Evolutionary conservation across 2,113 vertebrate species (phyloP).

Genomic region (Heliornis fulica): DNA sequence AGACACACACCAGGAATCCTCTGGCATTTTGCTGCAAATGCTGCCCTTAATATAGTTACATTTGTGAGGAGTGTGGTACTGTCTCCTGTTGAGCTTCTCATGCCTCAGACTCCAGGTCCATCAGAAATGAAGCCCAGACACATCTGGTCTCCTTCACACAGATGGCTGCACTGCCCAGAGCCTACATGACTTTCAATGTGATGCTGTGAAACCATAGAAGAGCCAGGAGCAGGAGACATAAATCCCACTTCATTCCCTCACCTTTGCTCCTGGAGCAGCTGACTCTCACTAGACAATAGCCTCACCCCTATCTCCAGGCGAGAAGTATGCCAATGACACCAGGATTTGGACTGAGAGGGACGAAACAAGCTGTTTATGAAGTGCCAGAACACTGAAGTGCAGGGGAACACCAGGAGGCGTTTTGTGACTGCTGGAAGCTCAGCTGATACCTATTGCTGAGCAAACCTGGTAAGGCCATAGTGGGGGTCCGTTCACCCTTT

Average conservation of each 20-base stretch:
- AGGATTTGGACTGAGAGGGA: background rate
- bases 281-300: accelerated
- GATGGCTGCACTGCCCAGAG: background rate
- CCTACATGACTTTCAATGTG: background rate
- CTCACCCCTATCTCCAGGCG: background rate
- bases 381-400: background rate
- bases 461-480: accelerated
- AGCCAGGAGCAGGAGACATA: background rate
- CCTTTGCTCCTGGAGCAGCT: background rate
- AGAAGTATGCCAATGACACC: accelerated
- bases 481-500: background rate
- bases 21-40: background rate
- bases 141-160: background rate
- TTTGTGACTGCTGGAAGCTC: background rate
- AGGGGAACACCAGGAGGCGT: background rate
- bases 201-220: background rate
- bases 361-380: background rate
- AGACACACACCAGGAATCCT: background rate
- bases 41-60: background rate
- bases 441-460: background rate
- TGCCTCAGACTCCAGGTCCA: accelerated
- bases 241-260: background rate
- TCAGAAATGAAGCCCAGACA: background rate
- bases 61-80: background rate
- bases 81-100: background rate